Evolutionary conservation across 2,113 vertebrate genomes (phyloP).

Genomic region (Pomatorhinus ruficollis): DNA sequence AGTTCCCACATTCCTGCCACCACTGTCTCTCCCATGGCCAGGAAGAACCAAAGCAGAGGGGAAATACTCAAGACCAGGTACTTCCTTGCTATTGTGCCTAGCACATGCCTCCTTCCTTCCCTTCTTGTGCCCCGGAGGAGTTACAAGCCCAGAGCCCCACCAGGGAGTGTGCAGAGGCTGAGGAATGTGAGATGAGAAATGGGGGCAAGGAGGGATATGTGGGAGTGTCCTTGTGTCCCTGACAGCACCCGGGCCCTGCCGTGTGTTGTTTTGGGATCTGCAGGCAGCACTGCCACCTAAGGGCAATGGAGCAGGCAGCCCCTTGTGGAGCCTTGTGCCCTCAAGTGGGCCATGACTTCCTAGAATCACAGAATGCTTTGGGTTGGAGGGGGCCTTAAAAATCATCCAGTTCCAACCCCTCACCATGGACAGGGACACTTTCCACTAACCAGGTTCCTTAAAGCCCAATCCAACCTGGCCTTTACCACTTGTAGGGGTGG

Average conservation of each 20-base stretch:
- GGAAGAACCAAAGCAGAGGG: not conserved
- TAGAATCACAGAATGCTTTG: not conserved
- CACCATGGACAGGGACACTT: not conserved
- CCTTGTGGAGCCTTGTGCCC: not conserved
- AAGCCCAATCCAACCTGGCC: not conserved
- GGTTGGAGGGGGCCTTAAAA: not conserved
- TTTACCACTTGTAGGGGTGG: not conserved
- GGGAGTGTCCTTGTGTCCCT: not conserved
- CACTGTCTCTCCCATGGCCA: not conserved
- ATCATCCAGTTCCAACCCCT: not conserved
- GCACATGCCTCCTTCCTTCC: conserved; percentile 30
- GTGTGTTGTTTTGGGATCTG: not conserved
- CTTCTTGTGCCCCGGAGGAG: not conserved
- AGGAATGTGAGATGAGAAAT: not conserved
- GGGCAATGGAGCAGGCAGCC: not conserved
- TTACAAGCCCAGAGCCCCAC: fast-evolving
- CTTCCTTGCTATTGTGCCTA: not conserved
- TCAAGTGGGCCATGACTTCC: not conserved
- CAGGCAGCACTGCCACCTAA: conserved; percentile 10
- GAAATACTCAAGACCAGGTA: conserved; percentile 1
- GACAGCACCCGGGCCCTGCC: fast-evolving
- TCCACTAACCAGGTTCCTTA: not conserved
- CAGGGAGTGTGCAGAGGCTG: not conserved
- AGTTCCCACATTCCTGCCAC: not conserved
- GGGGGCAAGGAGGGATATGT: not conserved